Conservation (phyloP, 1,140 invertebrate species). For the Onthophagus taurus region DNA sequence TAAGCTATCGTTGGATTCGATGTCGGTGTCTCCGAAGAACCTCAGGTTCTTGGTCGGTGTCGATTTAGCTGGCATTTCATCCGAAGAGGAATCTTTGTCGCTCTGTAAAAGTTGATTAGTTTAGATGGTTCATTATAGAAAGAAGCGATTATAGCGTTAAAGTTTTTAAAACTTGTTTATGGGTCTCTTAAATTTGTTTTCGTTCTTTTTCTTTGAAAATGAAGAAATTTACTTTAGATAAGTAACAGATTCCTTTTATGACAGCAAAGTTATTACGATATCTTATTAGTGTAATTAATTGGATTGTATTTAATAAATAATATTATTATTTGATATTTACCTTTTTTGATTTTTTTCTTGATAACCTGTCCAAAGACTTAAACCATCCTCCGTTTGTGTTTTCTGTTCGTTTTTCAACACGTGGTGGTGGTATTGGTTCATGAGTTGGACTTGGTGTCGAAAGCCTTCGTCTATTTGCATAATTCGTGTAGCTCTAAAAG, state of each 20-base stretch:
- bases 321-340: conserved; percentile 19
- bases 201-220: too few species aligned
- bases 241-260: too few species aligned
- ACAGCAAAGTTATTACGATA: too few species aligned
- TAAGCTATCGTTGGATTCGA: conserved; percentile 52
- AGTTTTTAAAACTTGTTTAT: too few species aligned
- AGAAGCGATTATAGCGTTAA: too few species aligned
- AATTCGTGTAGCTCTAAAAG: conserved; percentile 45
- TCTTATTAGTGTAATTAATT: too few species aligned
- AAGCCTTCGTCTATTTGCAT: conserved; percentile 54
- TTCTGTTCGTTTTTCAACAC: conserved; percentile 31
- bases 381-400: conserved; percentile 46
- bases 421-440: conserved; percentile 15
- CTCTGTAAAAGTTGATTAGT: conserved; percentile 17
- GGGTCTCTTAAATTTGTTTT: too few species aligned
- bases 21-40: conserved; percentile 73
- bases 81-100: conserved; percentile 31
- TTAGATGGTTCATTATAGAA: too few species aligned
- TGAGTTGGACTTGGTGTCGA: conserved; percentile 56
- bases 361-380: conserved; percentile 51
- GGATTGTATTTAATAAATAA: too few species aligned
- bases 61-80: conserved; percentile 36
- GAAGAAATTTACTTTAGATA: too few species aligned
- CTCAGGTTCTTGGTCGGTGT: conserved; percentile 56
- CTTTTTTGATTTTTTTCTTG: conserved; percentile 46